These are phyloP conservation scores for Diorhabda elongata DNA, from an alignment of 1,140 invertebrate genomes.

Conservation along the genomic window DNA sequence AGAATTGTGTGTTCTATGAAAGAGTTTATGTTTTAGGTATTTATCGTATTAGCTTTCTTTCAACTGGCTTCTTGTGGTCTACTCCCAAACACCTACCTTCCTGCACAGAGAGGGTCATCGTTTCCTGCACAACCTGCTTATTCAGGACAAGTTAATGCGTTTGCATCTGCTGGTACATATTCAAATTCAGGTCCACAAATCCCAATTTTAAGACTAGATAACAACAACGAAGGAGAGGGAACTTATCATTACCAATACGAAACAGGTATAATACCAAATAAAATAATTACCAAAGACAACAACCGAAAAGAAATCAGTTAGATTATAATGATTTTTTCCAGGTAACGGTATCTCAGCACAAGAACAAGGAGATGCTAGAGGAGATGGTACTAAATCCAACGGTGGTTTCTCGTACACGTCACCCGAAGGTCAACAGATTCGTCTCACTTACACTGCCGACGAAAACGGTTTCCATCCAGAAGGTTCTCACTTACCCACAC, in stretches of 20 bases:
- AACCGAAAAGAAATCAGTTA: no score
- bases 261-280: constrained; percentile 24
- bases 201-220: constrained; percentile 52
- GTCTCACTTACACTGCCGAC: constrained; percentile 55
- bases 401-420: constrained; percentile 55
- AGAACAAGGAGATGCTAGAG: constrained; percentile 40
- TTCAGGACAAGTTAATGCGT: not conserved
- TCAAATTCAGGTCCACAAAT: constrained; percentile 39
- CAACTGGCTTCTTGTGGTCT: constrained; percentile 37
- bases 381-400: constrained; percentile 33
- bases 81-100: constrained; percentile 59
- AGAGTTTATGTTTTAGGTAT: constrained; percentile 5
- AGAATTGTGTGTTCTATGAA: not conserved
- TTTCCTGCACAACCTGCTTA: constrained; percentile 39
- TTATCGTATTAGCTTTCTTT: constrained; percentile 23
- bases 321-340: not conserved
- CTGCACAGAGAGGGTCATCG: constrained; percentile 50
- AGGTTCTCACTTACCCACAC: constrained; percentile 49
- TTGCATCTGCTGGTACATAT: constrained; percentile 21
- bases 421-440: constrained; percentile 52
- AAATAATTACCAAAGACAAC: no score
- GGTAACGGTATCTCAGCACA: constrained; percentile 26
- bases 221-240: constrained; percentile 42
- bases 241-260: constrained; percentile 38
- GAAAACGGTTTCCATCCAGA: constrained; percentile 54